Evolutionary conservation across 2,888 invertebrate genomes (phyloP).

Genomic region (Cactoblastis cactorum): DNA sequence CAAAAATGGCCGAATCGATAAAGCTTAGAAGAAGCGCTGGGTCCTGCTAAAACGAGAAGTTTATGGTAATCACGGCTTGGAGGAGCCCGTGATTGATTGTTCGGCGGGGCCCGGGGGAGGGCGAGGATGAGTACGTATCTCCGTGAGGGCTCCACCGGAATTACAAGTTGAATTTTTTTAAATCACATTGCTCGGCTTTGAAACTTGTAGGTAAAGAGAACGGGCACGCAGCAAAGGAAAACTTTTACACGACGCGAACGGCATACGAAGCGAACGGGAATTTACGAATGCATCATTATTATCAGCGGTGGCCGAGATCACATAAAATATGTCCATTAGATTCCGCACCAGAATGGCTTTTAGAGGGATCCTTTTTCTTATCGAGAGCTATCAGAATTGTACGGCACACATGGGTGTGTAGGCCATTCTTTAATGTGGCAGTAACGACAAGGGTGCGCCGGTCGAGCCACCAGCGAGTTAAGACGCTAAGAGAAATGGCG

Average conservation of each 20-base stretch:
- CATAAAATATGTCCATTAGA: conserved; percentile 18
- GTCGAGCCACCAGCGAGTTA: conserved; percentile 45
- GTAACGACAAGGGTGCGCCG: conserved; percentile 56
- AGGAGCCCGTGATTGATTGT: conserved; percentile 75
- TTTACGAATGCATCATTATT: background rate
- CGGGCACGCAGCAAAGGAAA: conserved; percentile 7
- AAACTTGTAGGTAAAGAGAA: conserved; percentile 6
- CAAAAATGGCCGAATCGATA: conserved; percentile 71
- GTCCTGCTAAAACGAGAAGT: conserved; percentile 72
- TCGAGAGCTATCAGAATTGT: conserved; percentile 25
- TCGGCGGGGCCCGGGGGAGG: conserved; percentile 43
- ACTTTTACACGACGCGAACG: conserved; percentile 1
- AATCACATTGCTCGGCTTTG: conserved; percentile 11
- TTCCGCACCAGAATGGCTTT: conserved; percentile 16
- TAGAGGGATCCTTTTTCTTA: conserved; percentile 24
- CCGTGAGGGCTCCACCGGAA: conserved; percentile 29
- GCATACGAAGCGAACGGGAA: conserved; percentile 2
- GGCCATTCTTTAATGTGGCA: conserved; percentile 50
- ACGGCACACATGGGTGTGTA: conserved; percentile 37
- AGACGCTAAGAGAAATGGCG: conserved; percentile 72
- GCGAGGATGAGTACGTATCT: conserved; percentile 28
- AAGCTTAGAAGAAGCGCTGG: conserved; percentile 69
- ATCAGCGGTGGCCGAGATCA: conserved; percentile 1
- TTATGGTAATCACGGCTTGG: conserved; percentile 74
- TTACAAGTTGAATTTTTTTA: conserved; percentile 13